Conservation (phyloP, 2,113 vertebrate genomes). For the Tretioscincus oriximinensis region DNA sequence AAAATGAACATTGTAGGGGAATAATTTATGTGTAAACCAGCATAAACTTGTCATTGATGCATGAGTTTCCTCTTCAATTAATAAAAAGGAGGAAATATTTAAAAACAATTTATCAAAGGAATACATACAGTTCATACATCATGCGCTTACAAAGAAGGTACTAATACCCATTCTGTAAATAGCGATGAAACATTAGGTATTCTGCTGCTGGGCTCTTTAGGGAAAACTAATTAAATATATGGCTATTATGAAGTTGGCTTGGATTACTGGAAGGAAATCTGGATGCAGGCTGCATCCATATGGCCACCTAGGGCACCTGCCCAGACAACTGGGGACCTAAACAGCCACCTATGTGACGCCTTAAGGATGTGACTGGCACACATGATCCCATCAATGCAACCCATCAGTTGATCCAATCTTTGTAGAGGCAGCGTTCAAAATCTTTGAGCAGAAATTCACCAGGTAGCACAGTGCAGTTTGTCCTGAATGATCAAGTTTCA, state of each 20-base stretch:
- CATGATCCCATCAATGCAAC: too few species aligned
- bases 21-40: conserved; percentile 94
- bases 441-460: too few species aligned
- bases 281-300: neutral
- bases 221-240: conserved; percentile 55
- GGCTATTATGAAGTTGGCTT: conserved; percentile 10
- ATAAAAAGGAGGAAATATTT: conserved; percentile 98
- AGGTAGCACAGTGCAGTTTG: too few species aligned
- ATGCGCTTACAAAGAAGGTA: conserved; percentile 85
- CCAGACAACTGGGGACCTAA: neutral
- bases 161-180: conserved; percentile 85
- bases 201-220: conserved; percentile 63
- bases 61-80: conserved; percentile 96
- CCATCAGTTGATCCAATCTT: too few species aligned
- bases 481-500: too few species aligned
- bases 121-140: conserved; percentile 93
- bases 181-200: conserved; percentile 71
- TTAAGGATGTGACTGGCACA: too few species aligned
- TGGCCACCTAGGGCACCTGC: neutral
- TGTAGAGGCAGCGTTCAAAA: too few species aligned
- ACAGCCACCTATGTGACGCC: too few species aligned
- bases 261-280: conserved; percentile 5
- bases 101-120: conserved; percentile 93
- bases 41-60: conserved; percentile 93
- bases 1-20: conserved; percentile 80